Base-by-base conservation (phyloP, 2,888 invertebrate species). In the Pseudolycoriella hygida region DNA sequence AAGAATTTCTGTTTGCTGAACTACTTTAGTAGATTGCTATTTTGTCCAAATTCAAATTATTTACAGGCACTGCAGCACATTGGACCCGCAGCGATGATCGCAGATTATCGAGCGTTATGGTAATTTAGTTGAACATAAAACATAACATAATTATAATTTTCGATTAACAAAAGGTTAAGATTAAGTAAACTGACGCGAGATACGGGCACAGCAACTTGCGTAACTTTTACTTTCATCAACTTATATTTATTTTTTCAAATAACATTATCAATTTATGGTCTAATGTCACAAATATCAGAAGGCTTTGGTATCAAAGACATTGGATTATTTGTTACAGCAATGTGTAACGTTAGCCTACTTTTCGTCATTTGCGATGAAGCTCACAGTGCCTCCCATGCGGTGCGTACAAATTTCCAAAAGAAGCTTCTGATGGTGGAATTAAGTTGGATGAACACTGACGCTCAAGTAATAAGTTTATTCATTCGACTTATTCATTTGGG, bases 361-460 rank as follows among this genome's bases (percentile, higher is more conserved):
- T 80, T 78, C 59, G 77, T 78, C 51, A 75, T 80, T 49, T 80
- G 80, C 53, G 80, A 81, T 52, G 77, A 79, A 57, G 80, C 80
- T 1, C 80, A 80, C 56, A 76, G 77, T 53, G 80, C 80, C 3
- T 78, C 80, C 1, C 74, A 77, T 52, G 77, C 78, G 60, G 80
- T 77, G 58, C 69, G 77, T 43, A 78, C 76, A 1, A 74, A 78
- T 58, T 81, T 81, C 53, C 80, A 81, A 60, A 81, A 80, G 64
- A 80, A 80, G 53, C 61, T 81, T 11, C 59, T 81, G 1, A 73
- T 80, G 67, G 79, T 80, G 2, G 80, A 81, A 55, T 56, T 81
- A 3, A 77, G 78, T 2, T 80, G 80, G 80, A 79, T 80, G 78
- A 80, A 79, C 54, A 73, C 77, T 1, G 80, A 80, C 54, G 79